These are phyloP conservation scores for Gortyna flavago DNA, from an alignment of 2,888 invertebrate species.

Conservation along the genomic window DNA sequence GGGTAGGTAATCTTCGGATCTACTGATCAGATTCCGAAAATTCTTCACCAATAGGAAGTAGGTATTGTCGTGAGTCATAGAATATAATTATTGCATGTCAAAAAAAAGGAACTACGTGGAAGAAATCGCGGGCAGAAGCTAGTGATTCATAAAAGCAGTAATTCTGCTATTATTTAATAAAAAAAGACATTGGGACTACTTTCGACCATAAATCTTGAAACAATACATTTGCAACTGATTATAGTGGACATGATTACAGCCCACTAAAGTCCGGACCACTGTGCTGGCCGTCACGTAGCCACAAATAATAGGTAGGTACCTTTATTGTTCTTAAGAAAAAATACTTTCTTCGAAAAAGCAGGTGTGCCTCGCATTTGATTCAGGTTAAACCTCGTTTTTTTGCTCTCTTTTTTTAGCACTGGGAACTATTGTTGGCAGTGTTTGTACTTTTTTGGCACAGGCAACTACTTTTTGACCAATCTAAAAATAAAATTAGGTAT, in stretches of 20 bases:
- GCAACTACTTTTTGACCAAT: not conserved
- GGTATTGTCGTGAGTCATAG: not conserved
- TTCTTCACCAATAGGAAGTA: not conserved
- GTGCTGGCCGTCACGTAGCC: conserved; percentile 66
- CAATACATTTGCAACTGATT: conserved; percentile 37
- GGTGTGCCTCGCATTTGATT: conserved; percentile 26
- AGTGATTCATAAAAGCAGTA: not conserved
- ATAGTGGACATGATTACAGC: conserved; percentile 49
- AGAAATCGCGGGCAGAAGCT: not conserved
- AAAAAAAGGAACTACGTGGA: not conserved
- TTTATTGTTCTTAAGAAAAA: conserved; percentile 51
- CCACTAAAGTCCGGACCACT: conserved; percentile 57
- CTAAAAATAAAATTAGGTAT: not conserved
- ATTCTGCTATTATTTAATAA: not conserved
- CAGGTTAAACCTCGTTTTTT: conserved; percentile 2
- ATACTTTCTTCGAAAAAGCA: conserved; percentile 42
- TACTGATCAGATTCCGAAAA: not conserved
- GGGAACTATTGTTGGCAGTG: conserved; percentile 1
- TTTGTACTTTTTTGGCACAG: not conserved
- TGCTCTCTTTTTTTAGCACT: conserved; percentile 2
- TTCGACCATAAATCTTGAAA: conserved; percentile 22
- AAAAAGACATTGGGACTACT: conserved; percentile 9
- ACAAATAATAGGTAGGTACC: conserved; percentile 57
- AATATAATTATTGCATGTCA: not conserved
- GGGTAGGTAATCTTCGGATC: not conserved